Conservation (phyloP, 2,113 vertebrate species). For the Ictalurus furcatus region DNA sequence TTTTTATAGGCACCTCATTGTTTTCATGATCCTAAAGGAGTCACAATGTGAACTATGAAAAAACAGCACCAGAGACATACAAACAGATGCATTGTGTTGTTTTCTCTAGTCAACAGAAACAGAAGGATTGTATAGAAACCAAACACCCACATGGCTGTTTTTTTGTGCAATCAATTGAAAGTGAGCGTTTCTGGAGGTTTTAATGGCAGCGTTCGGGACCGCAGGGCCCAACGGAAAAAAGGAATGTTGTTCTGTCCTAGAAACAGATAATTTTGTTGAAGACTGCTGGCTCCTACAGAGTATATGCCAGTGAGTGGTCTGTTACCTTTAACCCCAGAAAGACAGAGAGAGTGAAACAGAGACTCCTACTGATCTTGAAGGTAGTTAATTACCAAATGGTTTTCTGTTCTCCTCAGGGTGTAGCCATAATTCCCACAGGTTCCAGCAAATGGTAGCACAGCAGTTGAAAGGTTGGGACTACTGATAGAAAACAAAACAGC, state of each 20-base stretch:
- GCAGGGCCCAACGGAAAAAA: constrained; percentile 52
- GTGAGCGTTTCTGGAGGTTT: constrained; percentile 56
- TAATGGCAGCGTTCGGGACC: constrained; percentile 57
- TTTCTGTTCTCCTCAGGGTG: constrained; percentile 37
- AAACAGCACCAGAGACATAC: neutral
- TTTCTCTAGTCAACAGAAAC: constrained; percentile 9
- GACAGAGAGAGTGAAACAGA: constrained; percentile 35
- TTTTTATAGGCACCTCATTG: constrained; percentile 24
- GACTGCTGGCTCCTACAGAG: constrained; percentile 42
- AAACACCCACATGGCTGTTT: constrained; percentile 54
- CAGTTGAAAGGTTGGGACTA: constrained; percentile 28
- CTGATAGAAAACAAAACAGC: constrained; percentile 27
- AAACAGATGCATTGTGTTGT: neutral
- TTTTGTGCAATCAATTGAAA: constrained; percentile 68
- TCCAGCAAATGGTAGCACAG: constrained; percentile 10
- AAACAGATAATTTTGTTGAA: constrained; percentile 56
- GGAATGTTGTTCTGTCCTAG: constrained; percentile 52
- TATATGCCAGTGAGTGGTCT: constrained; percentile 54
- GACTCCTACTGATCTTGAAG: constrained; percentile 52
- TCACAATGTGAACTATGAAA: neutral
- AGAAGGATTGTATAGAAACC: constrained; percentile 44
- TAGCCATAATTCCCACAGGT: constrained; percentile 48
- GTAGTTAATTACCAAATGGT: constrained; percentile 37
- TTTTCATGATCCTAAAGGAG: constrained; percentile 9
- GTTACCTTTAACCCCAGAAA: constrained; percentile 53